A percentile compares a stretch with the other conserved stretches of the same genome.
Conservation (phyloP, 2,888 invertebrate genomes). For the Eupithecia pulchellata region DNA sequence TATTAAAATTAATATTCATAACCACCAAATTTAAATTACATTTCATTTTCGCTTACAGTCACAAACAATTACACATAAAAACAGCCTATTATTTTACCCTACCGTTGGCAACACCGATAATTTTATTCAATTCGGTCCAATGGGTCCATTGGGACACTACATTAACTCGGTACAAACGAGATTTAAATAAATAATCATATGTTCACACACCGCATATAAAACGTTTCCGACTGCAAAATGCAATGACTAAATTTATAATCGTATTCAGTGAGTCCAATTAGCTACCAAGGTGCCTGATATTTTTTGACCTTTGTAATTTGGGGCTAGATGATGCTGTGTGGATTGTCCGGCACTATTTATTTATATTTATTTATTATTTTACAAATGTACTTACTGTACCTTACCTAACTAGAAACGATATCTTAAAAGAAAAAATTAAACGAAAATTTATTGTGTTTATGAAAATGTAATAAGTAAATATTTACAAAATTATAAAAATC, state of each 20-base stretch:
- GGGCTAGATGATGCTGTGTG: too few species aligned
- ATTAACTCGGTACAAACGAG: slow-evolving; percentile 41
- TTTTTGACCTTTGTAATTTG: too few species aligned
- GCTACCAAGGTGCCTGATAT: not conserved
- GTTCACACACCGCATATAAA: slow-evolving; percentile 32
- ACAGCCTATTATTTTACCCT: slow-evolving; percentile 26
- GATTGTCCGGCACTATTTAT: too few species aligned
- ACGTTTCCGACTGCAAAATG: slow-evolving; percentile 20
- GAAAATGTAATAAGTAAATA: too few species aligned
- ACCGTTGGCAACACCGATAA: slow-evolving; percentile 25
- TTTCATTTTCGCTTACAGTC: slow-evolving; percentile 8
- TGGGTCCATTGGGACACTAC: slow-evolving; percentile 42
- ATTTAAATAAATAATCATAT: slow-evolving; percentile 42
- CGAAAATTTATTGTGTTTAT: too few species aligned
- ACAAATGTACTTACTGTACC: too few species aligned
- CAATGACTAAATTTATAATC: not conserved
- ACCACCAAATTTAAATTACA: slow-evolving; percentile 2
- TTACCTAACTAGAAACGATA: too few species aligned
- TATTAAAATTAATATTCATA: not conserved
- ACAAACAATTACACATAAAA: slow-evolving; percentile 17
- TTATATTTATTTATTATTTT: too few species aligned
- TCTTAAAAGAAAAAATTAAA: too few species aligned
- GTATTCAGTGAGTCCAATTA: too few species aligned
- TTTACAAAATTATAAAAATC: too few species aligned
- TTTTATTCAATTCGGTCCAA: slow-evolving; percentile 35